A percentile compares a stretch with the other conserved stretches of the same genome.
phyloP scores from a whole-genome alignment of 1,140 invertebrate species.

The Onthophagus taurus region DNA sequence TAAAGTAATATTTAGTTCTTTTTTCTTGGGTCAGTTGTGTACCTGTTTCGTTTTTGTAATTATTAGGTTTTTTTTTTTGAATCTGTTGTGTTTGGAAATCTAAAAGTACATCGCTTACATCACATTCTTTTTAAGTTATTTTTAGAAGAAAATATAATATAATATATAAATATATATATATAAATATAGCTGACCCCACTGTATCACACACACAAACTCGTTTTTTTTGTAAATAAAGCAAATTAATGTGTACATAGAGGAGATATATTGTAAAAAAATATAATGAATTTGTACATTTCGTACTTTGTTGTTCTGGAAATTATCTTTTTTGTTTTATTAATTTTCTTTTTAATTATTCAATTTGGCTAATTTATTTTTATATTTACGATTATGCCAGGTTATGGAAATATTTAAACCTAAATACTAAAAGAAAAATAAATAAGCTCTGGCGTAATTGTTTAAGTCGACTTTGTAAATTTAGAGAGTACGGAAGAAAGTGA shows the following conservation, averaged over 20 bases:
- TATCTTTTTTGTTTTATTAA: too few species aligned
- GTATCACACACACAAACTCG: too few species aligned
- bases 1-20: constrained; percentile 7
- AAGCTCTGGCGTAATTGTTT: constrained; percentile 3
- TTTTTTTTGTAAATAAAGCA: constrained; percentile 10
- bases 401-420: not conserved
- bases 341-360: constrained; percentile 20
- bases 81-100: not conserved
- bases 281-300: constrained; percentile 24
- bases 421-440: not conserved
- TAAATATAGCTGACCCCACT: constrained; percentile 20
- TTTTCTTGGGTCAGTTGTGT: constrained; percentile 10
- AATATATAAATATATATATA: constrained; percentile 18
- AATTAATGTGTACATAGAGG: constrained; percentile 11
- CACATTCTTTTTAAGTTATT: not conserved
- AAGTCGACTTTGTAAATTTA: constrained; percentile 3
- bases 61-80: constrained; percentile 5
- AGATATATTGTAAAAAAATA: constrained; percentile 13
- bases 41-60: constrained; percentile 7
- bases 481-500: constrained; percentile 2
- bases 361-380: constrained; percentile 16
- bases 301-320: constrained; percentile 20
- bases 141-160: constrained; percentile 10
- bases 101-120: too few species aligned
- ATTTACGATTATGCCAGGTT: constrained; percentile 2